phyloP scores from a whole-genome alignment of 2,888 invertebrate species.

The Drosophila monieri region DNA sequence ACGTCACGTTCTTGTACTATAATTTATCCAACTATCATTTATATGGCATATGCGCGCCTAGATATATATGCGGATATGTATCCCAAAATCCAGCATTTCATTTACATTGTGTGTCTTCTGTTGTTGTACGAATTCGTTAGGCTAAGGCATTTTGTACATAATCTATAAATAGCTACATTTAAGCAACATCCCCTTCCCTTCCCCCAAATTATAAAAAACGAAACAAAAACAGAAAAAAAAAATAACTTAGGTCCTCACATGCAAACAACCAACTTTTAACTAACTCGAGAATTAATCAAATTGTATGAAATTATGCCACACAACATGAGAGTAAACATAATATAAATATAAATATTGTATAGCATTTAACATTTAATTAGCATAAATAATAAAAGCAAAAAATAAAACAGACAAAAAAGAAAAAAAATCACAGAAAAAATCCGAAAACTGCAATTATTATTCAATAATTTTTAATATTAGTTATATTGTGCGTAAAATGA shows the following conservation, averaged over 20 bases:
- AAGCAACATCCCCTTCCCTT: constrained; percentile 2
- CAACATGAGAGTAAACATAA: constrained; percentile 52
- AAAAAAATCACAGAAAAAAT: constrained; percentile 43
- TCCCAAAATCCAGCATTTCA: constrained; percentile 33
- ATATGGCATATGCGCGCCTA: constrained; percentile 7
- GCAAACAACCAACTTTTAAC: constrained; percentile 61
- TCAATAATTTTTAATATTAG: constrained; percentile 79
- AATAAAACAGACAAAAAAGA: constrained; percentile 29
- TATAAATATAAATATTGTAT: constrained; percentile 64
- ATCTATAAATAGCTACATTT: constrained; percentile 43
- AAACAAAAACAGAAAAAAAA: constrained; percentile 1
- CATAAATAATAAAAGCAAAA: constrained; percentile 63
- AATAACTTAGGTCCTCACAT: constrained; percentile 20
- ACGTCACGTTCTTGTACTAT: constrained; percentile 54
- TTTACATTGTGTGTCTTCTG: constrained; percentile 64
- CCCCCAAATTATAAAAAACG: neutral
- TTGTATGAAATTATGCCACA: constrained; percentile 67
- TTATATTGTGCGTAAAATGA: constrained; percentile 68
- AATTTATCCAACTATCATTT: constrained; percentile 36
- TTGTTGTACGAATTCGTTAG: constrained; percentile 72
- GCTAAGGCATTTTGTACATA: constrained; percentile 69
- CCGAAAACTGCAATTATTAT: constrained; percentile 80
- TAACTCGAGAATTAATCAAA: constrained; percentile 78
- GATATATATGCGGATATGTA: constrained; percentile 19
- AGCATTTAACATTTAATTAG: constrained; percentile 76